These are phyloP conservation scores for Cherax quadricarinatus DNA, from an alignment of 1,140 invertebrate species.

Conservation along the genomic window DNA sequence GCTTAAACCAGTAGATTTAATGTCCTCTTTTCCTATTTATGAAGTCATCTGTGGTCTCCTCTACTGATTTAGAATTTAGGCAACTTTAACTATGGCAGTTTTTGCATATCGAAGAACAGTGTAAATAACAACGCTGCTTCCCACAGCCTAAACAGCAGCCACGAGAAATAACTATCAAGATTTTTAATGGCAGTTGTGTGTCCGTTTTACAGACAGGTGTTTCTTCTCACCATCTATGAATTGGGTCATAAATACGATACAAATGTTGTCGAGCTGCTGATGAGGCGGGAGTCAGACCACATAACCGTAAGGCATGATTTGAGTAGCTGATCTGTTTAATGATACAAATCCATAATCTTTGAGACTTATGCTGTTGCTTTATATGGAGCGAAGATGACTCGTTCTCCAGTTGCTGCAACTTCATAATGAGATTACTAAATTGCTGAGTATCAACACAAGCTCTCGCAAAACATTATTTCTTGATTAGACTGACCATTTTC, in stretches of 20 bases:
- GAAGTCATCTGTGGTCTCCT: too few relatives aligned
- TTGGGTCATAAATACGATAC: slow-evolving; percentile 29
- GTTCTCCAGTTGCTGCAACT: slow-evolving; percentile 9
- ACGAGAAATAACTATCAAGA: slow-evolving; percentile 9
- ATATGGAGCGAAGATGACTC: slow-evolving; percentile 11
- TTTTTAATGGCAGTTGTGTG: not conserved
- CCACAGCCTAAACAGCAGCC: not conserved
- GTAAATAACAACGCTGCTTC: too few relatives aligned
- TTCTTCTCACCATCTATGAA: slow-evolving; percentile 1
- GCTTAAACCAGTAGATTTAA: too few relatives aligned
- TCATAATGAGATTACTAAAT: slow-evolving; percentile 16
- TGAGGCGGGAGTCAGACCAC: slow-evolving; percentile 24
- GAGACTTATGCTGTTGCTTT: slow-evolving; percentile 16
- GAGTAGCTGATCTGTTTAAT: slow-evolving; percentile 41
- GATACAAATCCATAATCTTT: slow-evolving; percentile 22
- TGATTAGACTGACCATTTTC: slow-evolving; percentile 34
- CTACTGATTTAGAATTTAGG: too few relatives aligned
- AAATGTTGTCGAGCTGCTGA: slow-evolving; percentile 35
- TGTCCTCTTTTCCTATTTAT: too few relatives aligned
- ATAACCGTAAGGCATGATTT: not conserved
- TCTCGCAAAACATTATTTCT: slow-evolving; percentile 37
- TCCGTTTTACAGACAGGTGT: not conserved
- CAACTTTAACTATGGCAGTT: too few relatives aligned
- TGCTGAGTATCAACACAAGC: not conserved
- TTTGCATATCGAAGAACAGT: too few relatives aligned